Conservation (phyloP, 2,113 vertebrate genomes). For the Rostratula benghalensis region DNA sequence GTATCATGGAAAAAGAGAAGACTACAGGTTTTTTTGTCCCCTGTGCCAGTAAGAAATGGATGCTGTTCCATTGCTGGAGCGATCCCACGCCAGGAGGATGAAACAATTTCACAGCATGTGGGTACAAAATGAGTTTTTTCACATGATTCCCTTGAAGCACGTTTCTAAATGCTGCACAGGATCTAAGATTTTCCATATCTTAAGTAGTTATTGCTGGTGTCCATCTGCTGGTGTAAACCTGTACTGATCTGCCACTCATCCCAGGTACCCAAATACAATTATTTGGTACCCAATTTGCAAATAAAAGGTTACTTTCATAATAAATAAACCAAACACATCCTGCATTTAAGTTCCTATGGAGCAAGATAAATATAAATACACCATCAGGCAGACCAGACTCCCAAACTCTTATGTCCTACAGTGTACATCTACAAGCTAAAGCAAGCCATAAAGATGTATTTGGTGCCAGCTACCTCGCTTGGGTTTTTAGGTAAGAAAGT, state of each 20-base stretch:
- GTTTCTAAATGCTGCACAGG: not conserved
- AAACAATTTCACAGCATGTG: not conserved
- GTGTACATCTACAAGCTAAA: not conserved
- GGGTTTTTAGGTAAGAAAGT: not conserved
- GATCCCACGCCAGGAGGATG: not conserved
- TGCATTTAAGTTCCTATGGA: fast-evolving
- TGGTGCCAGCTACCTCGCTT: not conserved
- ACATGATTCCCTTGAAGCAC: not conserved
- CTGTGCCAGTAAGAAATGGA: not conserved
- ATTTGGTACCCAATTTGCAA: not conserved
- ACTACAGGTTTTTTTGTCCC: not conserved
- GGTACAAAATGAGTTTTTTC: not conserved
- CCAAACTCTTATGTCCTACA: fast-evolving
- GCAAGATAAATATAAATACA: not conserved
- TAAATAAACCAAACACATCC: fast-evolving
- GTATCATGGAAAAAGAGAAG: not conserved
- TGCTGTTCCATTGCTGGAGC: not conserved
- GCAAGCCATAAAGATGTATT: not conserved
- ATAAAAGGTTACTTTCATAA: not conserved
- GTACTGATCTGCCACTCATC: not conserved
- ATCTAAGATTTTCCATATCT: not conserved
- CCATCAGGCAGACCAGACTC: fast-evolving
- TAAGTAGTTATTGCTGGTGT: not conserved
- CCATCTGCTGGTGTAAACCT: not conserved
- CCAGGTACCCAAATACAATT: not conserved